Conservation (phyloP, 2,888 invertebrate species). For the Clunio marinus region DNA sequence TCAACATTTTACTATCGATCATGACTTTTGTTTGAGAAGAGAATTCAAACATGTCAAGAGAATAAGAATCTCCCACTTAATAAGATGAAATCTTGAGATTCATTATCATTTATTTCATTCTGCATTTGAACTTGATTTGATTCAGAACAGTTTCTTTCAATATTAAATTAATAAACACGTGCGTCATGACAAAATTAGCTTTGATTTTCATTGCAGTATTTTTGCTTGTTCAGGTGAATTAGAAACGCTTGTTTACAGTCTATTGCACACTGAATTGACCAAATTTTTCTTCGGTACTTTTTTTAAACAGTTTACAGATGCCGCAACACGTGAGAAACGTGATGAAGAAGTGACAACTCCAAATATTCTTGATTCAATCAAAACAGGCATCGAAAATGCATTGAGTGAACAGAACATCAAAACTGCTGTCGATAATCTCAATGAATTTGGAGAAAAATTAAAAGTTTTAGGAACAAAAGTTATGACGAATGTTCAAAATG, state of each 20-base stretch:
- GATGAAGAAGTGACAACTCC: conserved; percentile 26
- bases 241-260: background rate
- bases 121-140: background rate
- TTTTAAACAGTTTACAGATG: background rate
- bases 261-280: too few relatives aligned
- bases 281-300: background rate
- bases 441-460: conserved; percentile 18
- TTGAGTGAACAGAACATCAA: conserved; percentile 38
- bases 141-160: background rate
- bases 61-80: too few relatives aligned
- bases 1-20: too few relatives aligned
- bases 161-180: background rate
- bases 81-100: too few relatives aligned
- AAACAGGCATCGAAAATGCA: conserved; percentile 16
- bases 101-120: background rate
- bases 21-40: too few relatives aligned
- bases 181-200: conserved; percentile 24
- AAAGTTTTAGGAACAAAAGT: conserved; percentile 22
- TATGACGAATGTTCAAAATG: conserved; percentile 26
- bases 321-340: background rate
- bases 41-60: too few relatives aligned
- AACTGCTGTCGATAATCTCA: conserved; percentile 20
- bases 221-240: conserved; percentile 30
- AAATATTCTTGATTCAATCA: conserved; percentile 16
- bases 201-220: conserved; percentile 27